Conservation (phyloP, 2,113 vertebrate genomes). For the Heterochromis multidens region DNA sequence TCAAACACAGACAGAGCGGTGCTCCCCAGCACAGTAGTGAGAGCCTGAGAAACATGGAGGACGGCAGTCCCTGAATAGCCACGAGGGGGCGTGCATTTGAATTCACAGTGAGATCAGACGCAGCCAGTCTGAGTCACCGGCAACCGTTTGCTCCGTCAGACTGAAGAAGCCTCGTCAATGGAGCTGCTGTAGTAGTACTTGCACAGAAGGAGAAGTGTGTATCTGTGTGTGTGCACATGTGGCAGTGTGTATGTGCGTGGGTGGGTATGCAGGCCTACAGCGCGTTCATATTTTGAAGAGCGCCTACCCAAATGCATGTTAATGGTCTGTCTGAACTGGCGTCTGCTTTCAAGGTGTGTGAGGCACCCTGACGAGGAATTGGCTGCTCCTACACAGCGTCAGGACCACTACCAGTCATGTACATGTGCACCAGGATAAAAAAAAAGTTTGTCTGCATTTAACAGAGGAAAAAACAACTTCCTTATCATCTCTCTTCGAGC, state of each 20-base stretch:
- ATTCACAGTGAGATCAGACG: slow-evolving; percentile 52
- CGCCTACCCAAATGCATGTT: slow-evolving; percentile 26
- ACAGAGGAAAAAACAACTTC: accelerated
- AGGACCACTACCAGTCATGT: not conserved
- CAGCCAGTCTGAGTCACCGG: slow-evolving; percentile 66
- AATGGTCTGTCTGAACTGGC: slow-evolving; percentile 36
- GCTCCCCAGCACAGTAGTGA: not conserved
- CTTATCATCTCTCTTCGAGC: not conserved
- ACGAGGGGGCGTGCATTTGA: slow-evolving; percentile 52
- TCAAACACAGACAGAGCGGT: not conserved
- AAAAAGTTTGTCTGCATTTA: accelerated
- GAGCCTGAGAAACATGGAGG: slow-evolving; percentile 5
- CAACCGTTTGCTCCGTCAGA: slow-evolving; percentile 54
- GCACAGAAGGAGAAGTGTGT: slow-evolving; percentile 44
- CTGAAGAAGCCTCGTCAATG: slow-evolving; percentile 66
- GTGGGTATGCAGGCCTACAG: slow-evolving; percentile 27
- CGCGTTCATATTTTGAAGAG: slow-evolving; percentile 23
- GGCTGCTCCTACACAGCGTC: not conserved
- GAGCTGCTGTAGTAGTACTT: slow-evolving; percentile 69
- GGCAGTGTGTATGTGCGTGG: slow-evolving; percentile 6
- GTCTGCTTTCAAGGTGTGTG: slow-evolving; percentile 17
- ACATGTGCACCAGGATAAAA: not conserved
- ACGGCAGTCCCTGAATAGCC: not conserved
- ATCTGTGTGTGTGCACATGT: not conserved
- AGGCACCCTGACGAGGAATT: slow-evolving; percentile 12